Percentiles rank a stretch among this genome's conserved stretches.
Conservation (phyloP, 2,797 vertebrate genomes). For the Spheniscus humboldti region DNA sequence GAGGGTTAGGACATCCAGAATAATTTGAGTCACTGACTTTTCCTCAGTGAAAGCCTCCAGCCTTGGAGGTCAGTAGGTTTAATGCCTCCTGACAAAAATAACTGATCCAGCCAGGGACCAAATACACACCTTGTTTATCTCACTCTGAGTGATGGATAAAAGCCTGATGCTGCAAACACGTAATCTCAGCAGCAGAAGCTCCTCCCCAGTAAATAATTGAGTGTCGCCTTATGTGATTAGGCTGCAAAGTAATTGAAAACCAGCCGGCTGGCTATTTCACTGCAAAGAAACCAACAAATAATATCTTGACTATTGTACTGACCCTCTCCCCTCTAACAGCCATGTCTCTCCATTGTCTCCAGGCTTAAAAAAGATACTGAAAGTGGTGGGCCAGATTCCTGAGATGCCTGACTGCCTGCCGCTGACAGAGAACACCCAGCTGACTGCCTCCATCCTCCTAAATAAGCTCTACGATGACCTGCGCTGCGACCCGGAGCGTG, state of each 20-base stretch:
- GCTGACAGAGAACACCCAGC: conserved; percentile 91
- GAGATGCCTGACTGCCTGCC: conserved; percentile 90
- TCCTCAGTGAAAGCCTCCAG: neutral
- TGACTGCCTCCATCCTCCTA: conserved; percentile 91
- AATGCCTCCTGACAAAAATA: neutral
- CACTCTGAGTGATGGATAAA: neutral
- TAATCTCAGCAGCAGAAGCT: neutral
- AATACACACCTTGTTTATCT: neutral
- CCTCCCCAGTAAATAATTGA: neutral
- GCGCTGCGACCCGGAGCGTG: conserved; percentile 89
- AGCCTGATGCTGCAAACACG: neutral
- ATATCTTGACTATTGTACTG: neutral
- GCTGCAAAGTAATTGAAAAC: neutral
- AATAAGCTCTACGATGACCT: conserved; percentile 92
- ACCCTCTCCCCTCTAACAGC: neutral
- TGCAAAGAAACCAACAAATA: neutral
- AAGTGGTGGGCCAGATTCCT: conserved; percentile 92
- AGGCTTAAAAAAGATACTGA: conserved; percentile 96
- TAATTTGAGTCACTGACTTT: neutral
- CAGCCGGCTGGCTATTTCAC: neutral
- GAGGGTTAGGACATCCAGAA: neutral
- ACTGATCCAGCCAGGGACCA: neutral
- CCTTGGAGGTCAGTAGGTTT: neutral
- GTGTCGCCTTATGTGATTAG: neutral
- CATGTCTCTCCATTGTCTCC: neutral